These are phyloP conservation scores for Zoanthus sansibaricus DNA, from an alignment of 92 coral and sea anemone genomes.

Conservation along the genomic window DNA sequence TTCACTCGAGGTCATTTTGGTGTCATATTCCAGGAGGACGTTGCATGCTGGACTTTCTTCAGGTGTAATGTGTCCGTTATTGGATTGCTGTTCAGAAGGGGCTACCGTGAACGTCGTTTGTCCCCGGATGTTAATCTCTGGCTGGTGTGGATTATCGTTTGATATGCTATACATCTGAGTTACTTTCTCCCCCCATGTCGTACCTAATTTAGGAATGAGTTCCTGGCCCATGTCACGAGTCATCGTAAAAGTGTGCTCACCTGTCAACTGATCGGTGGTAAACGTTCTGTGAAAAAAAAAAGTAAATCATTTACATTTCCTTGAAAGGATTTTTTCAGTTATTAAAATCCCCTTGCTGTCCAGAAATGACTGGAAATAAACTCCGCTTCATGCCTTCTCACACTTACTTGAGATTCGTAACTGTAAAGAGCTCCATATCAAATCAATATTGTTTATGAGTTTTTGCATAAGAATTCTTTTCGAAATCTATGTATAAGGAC, in stretches of 20 bases:
- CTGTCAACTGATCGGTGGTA: constrained; percentile 47
- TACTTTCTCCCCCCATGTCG: constrained; percentile 54
- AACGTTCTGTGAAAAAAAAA: constrained; percentile 37
- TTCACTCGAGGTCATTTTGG: constrained; percentile 74
- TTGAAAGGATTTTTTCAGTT: background rate
- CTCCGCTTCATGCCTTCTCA: too few relatives aligned
- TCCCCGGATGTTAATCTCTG: constrained; percentile 61
- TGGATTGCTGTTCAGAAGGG: constrained; percentile 42
- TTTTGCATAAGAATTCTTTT: too few relatives aligned
- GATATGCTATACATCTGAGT: constrained; percentile 61
- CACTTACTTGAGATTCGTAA: too few relatives aligned
- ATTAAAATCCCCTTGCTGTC: too few relatives aligned
- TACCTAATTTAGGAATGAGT: constrained; percentile 61
- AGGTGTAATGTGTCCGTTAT: constrained; percentile 4
- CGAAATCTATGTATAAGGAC: too few relatives aligned
- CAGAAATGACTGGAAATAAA: too few relatives aligned
- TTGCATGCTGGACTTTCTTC: constrained; percentile 43
- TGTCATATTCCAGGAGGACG: constrained; percentile 60
- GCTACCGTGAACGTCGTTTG: constrained; percentile 60
- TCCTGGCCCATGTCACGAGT: constrained; percentile 58
- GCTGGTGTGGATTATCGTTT: constrained; percentile 63
- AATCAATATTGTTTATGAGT: too few relatives aligned
- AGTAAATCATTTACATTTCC: background rate
- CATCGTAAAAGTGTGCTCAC: constrained; percentile 52
- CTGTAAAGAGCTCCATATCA: too few relatives aligned